A percentile compares a stretch with the other conserved stretches of the same genome.
phyloP scores from a whole-genome alignment of 2,888 invertebrate genomes.

The Germaria angustata region DNA sequence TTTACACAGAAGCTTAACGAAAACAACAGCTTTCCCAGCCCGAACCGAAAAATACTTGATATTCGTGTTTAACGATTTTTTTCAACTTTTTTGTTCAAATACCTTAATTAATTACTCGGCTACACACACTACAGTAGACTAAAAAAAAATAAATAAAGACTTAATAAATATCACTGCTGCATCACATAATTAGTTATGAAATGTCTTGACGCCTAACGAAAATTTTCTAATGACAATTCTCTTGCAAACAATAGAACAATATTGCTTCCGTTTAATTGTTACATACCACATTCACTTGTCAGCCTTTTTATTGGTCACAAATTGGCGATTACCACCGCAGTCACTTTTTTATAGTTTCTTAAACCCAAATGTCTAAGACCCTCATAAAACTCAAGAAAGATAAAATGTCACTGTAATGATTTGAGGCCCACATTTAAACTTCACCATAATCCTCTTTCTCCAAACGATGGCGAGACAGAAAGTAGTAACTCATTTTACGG shows the following conservation, averaged over 20 bases:
- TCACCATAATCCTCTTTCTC: slow-evolving; percentile 12
- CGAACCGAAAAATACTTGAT: too few relatives aligned
- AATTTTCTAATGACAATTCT: neutral
- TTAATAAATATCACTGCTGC: too few relatives aligned
- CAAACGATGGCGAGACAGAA: neutral
- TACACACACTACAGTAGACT: too few relatives aligned
- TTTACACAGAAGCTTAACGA: too few relatives aligned
- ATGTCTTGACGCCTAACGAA: neutral
- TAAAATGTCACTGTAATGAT: neutral
- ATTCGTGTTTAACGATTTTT: too few relatives aligned
- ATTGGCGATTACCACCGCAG: neutral
- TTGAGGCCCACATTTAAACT: neutral
- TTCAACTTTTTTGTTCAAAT: too few relatives aligned
- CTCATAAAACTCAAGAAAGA: neutral
- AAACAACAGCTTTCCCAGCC: too few relatives aligned
- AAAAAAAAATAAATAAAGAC: too few relatives aligned
- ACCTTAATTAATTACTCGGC: too few relatives aligned
- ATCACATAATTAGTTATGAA: too few relatives aligned
- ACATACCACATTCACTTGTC: neutral
- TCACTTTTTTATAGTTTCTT: neutral
- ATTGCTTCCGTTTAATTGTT: neutral
- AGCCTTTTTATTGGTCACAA: neutral
- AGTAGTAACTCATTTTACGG: slow-evolving; percentile 34
- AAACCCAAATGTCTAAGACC: neutral
- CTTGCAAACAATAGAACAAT: neutral